phyloP scores from a whole-genome alignment of 2,113 vertebrate species.

The Acanthisitta chloris region DNA sequence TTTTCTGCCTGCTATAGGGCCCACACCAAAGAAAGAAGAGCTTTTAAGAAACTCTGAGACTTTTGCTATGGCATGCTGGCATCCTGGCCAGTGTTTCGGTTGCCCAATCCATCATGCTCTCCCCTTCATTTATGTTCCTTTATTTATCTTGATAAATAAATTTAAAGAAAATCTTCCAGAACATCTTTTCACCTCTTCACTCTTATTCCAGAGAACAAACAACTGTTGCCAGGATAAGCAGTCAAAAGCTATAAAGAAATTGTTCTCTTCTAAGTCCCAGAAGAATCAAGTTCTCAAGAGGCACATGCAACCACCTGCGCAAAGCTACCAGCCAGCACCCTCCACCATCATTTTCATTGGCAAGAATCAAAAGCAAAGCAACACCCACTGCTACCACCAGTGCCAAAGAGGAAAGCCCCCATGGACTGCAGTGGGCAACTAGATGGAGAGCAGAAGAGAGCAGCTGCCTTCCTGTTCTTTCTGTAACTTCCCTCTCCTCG shows the following conservation, averaged over 20 bases:
- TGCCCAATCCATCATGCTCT: neutral
- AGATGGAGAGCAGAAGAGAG: neutral
- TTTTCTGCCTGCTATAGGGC: neutral
- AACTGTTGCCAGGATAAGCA: neutral
- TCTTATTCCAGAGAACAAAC: neutral
- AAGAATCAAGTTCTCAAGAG: neutral
- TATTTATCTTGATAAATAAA: neutral
- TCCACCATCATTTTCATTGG: neutral
- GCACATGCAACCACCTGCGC: neutral
- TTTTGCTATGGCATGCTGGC: neutral
- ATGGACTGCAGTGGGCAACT: neutral
- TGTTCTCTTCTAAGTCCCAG: neutral
- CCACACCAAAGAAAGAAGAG: neutral
- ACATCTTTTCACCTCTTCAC: neutral
- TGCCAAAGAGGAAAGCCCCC: neutral
- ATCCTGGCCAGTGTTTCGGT: neutral
- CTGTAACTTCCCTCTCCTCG: neutral
- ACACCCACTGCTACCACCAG: neutral
- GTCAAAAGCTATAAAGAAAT: neutral
- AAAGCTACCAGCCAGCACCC: slow-evolving; percentile 15
- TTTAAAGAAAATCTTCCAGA: neutral
- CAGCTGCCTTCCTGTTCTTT: neutral
- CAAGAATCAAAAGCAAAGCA: slow-evolving; percentile 40
- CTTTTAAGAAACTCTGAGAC: neutral
- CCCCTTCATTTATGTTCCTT: neutral